Conservation (phyloP, 1,140 invertebrate genomes). For the Halesus radiatus region DNA sequence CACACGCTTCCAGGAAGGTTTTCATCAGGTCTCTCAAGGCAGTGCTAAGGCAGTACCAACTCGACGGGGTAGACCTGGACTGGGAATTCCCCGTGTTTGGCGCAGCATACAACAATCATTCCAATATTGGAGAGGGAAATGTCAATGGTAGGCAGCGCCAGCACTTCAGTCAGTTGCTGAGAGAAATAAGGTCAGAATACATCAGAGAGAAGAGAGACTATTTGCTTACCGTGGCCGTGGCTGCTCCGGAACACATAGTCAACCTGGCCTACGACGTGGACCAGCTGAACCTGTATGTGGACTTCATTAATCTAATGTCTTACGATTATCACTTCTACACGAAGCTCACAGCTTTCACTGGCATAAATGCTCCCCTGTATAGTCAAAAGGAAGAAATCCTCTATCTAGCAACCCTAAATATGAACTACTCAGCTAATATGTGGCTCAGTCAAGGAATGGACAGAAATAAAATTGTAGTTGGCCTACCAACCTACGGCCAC, state of each 20-base stretch:
- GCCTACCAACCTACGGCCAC: conserved; percentile 92
- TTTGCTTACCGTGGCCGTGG: conserved; percentile 82
- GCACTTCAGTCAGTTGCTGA: conserved; percentile 80
- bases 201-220: conserved; percentile 71
- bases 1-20: conserved; percentile 77
- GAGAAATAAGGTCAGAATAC: conserved; percentile 78
- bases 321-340: conserved; percentile 91
- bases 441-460: conserved; percentile 87
- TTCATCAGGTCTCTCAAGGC: conserved; percentile 79
- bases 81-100: conserved; percentile 86
- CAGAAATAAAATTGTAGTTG: conserved; percentile 86
- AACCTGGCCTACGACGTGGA: conserved; percentile 82
- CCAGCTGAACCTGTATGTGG: conserved; percentile 83
- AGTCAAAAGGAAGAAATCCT: conserved; percentile 72
- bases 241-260: conserved; percentile 80
- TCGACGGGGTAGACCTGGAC: conserved; percentile 89
- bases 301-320: conserved; percentile 90
- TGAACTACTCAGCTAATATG: conserved; percentile 86
- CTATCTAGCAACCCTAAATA: conserved; percentile 81
- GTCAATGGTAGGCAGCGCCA: conserved; percentile 71
- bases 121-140: background rate
- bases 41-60: conserved; percentile 73
- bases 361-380: conserved; percentile 85
- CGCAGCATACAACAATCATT: background rate
- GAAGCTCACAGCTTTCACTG: conserved; percentile 84